Conservation (phyloP, 2,113 vertebrate species). For the Rhombomys opimus region DNA sequence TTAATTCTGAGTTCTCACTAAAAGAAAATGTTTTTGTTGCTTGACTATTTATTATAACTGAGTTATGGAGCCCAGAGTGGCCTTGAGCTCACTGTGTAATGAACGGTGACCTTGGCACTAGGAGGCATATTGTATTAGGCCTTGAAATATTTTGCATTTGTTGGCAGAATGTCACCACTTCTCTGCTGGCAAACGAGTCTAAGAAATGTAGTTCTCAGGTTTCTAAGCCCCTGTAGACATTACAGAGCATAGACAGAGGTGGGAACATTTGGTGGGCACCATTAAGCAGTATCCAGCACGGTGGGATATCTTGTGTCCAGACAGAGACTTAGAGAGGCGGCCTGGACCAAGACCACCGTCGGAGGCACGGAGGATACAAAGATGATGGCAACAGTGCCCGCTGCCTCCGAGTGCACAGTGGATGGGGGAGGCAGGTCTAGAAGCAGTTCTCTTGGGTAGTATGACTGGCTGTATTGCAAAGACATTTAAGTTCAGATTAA, state of each 20-base stretch:
- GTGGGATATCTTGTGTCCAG: neutral
- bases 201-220: neutral
- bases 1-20: neutral
- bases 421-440: neutral
- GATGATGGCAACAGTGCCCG: neutral
- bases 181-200: neutral
- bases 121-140: neutral
- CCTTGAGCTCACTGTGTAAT: neutral
- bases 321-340: neutral
- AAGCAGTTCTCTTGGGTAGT: neutral
- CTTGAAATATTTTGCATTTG: neutral
- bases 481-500: neutral
- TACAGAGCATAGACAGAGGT: neutral
- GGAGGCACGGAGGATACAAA: neutral
- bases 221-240: neutral
- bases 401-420: neutral
- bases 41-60: neutral
- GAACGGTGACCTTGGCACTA: neutral
- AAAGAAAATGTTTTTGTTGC: neutral
- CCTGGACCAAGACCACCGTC: neutral
- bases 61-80: neutral
- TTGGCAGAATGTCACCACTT: neutral
- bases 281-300: neutral
- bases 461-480: neutral
- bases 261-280: neutral